Conservation (phyloP, 2,797 vertebrate species). For the Acanthis flammea region DNA sequence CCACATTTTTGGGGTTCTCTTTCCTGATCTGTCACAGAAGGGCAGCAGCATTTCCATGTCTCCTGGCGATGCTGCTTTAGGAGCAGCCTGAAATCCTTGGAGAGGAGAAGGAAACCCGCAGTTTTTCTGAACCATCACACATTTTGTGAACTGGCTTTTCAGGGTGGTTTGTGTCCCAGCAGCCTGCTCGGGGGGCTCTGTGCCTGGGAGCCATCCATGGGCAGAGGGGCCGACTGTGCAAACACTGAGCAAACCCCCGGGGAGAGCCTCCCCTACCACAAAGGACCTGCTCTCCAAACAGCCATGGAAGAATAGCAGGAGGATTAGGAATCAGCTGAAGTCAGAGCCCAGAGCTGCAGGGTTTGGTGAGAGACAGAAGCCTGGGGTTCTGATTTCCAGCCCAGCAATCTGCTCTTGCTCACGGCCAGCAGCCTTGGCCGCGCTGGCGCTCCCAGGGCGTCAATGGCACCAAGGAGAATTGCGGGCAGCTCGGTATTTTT, state of each 20-base stretch:
- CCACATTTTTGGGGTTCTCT: not conserved
- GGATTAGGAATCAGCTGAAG: not conserved
- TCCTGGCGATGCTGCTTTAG: accelerated
- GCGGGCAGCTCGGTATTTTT: not conserved
- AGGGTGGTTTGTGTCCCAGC: not conserved
- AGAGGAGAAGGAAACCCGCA: not conserved
- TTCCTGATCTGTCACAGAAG: not conserved
- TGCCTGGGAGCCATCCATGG: not conserved
- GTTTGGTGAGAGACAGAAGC: not conserved
- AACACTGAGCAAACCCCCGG: not conserved
- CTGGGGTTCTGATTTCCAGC: not conserved
- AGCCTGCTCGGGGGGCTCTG: not conserved
- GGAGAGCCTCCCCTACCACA: not conserved
- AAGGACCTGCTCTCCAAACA: not conserved
- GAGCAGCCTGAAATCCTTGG: not conserved
- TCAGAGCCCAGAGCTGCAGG: not conserved
- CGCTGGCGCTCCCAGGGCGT: not conserved
- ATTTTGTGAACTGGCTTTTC: not conserved
- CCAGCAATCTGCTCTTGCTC: not conserved
- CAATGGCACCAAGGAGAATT: not conserved
- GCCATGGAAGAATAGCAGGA: not conserved
- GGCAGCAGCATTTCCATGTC: not conserved
- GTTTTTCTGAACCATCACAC: not conserved
- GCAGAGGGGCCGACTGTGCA: accelerated
- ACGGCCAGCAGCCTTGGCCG: not conserved